Conservation (phyloP, 1,140 invertebrate genomes). For the Eubasilissa regina region DNA sequence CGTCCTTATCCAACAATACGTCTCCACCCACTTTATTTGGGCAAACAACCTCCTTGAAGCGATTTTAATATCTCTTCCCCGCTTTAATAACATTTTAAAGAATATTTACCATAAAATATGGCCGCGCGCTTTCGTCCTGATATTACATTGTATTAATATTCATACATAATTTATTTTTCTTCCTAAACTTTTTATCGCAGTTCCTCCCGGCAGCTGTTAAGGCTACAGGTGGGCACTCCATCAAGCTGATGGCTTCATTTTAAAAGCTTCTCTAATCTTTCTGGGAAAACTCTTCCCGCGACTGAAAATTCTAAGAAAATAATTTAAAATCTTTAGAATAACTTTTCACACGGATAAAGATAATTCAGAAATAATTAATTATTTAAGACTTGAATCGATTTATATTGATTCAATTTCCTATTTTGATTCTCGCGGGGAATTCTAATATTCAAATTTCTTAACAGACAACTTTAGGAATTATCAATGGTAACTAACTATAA, state of each 20-base stretch:
- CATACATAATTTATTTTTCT: conserved; percentile 61
- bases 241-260: conserved; percentile 57
- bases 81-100: conserved; percentile 57
- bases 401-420: too few relatives aligned
- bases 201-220: conserved; percentile 43
- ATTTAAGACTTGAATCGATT: too few relatives aligned
- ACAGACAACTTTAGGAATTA: too few relatives aligned
- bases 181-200: conserved; percentile 55
- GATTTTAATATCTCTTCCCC: conserved; percentile 42
- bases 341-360: too few relatives aligned
- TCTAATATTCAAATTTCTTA: too few relatives aligned
- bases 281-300: not conserved
- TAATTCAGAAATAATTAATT: too few relatives aligned
- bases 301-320: not conserved
- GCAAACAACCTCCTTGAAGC: conserved; percentile 41
- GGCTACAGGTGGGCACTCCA: conserved; percentile 58
- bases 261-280: conserved; percentile 36
- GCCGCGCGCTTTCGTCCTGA: conserved; percentile 48
- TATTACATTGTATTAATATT: conserved; percentile 61
- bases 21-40: conserved; percentile 45
- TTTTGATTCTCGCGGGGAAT: too few relatives aligned
- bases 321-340: too few relatives aligned
- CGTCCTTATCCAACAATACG: conserved; percentile 10
- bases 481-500: too few relatives aligned
- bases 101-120: conserved; percentile 59